phyloP scores from a whole-genome alignment of 2,113 vertebrate species.

The Aphyosemion australe region DNA sequence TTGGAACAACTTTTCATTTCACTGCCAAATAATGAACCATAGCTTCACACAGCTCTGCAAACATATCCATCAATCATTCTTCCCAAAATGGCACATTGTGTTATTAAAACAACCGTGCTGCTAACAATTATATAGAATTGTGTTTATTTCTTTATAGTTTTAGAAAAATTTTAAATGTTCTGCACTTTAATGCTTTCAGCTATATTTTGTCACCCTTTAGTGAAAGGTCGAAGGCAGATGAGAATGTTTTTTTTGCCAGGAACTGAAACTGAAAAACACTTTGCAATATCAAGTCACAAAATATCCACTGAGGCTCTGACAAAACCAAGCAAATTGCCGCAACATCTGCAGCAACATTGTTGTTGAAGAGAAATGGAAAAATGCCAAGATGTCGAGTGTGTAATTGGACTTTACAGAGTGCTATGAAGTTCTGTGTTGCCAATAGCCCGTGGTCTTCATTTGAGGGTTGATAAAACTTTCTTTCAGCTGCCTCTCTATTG shows the following conservation, averaged over 20 bases:
- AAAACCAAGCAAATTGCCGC: background rate
- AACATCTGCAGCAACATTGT: background rate
- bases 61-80: background rate
- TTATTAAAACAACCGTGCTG: background rate
- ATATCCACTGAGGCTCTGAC: too few species aligned
- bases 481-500: background rate
- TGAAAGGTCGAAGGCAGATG: background rate
- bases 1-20: background rate
- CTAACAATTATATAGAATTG: background rate
- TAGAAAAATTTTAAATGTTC: too few species aligned
- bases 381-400: background rate
- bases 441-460: background rate
- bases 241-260: background rate
- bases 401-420: background rate
- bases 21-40: background rate
- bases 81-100: background rate
- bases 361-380: background rate
- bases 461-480: conserved; percentile 3
- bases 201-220: too few species aligned
- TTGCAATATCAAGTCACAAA: too few species aligned
- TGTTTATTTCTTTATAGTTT: too few species aligned
- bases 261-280: background rate
- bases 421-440: background rate
- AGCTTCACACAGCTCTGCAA: background rate
- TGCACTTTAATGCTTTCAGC: too few species aligned